Evolutionary conservation across 2,113 vertebrate genomes (phyloP).

Genomic region (Poeciliopsis occidentalis): DNA sequence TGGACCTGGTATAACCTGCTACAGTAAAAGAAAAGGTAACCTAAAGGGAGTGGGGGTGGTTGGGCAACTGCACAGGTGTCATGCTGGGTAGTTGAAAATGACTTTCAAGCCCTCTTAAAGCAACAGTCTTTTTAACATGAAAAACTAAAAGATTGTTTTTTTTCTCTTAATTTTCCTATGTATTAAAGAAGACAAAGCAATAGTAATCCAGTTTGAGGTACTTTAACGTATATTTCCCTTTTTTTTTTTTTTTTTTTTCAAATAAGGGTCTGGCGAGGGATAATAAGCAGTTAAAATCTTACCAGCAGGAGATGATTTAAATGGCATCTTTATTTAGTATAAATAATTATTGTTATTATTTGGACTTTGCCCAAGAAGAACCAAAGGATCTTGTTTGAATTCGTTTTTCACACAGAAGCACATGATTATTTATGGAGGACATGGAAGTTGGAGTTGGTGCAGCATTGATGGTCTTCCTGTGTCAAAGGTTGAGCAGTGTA

Average conservation of each 20-base stretch:
- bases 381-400: neutral
- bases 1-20: constrained; percentile 65
- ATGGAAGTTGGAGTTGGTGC: neutral
- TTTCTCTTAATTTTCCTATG: neutral
- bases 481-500: neutral
- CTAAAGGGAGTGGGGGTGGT: constrained; percentile 34
- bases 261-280: neutral
- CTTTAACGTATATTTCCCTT: too few relatives aligned
- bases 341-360: neutral
- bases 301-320: neutral
- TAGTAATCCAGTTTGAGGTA: neutral
- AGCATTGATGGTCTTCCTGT: neutral
- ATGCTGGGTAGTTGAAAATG: neutral
- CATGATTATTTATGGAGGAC: neutral
- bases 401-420: neutral
- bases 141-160: neutral
- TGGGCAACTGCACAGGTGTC: neutral
- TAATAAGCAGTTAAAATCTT: neutral
- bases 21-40: constrained; percentile 52
- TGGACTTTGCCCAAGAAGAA: neutral
- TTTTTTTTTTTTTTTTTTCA: too few relatives aligned
- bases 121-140: constrained; percentile 9
- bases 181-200: neutral
- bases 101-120: constrained; percentile 10
- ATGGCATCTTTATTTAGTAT: neutral